Percentiles rank a stretch among this genome's conserved stretches.
phyloP scores from a whole-genome alignment of 2,888 invertebrate genomes.

The Lepidonotus clava region DNA sequence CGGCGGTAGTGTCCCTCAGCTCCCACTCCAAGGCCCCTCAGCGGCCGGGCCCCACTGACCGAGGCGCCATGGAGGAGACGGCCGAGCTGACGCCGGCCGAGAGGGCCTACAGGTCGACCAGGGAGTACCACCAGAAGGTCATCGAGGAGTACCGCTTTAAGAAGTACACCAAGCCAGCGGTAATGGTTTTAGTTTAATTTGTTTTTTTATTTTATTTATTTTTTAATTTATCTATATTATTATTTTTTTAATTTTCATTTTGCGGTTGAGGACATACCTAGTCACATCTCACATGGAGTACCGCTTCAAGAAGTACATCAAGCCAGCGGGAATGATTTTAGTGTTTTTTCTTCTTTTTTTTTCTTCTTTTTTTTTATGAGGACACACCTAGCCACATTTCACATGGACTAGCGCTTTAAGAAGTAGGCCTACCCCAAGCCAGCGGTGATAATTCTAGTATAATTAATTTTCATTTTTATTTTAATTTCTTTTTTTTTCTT shows the following conservation, averaged over 20 bases:
- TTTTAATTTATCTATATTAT: too few relatives aligned
- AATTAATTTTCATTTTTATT: too few relatives aligned
- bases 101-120: neutral
- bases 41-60: neutral
- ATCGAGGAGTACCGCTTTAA: neutral
- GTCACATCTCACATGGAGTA: too few relatives aligned
- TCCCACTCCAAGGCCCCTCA: neutral
- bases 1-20: constrained; percentile 1
- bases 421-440: neutral
- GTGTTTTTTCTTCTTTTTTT: too few relatives aligned
- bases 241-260: too few relatives aligned
- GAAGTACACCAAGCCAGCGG: neutral
- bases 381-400: too few relatives aligned
- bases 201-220: too few relatives aligned
- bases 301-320: neutral
- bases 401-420: neutral
- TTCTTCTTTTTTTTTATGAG: too few relatives aligned
- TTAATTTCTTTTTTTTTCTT: too few relatives aligned
- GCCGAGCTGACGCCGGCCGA: neutral
- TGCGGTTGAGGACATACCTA: too few relatives aligned
- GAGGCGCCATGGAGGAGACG: neutral
- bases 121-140: constrained; percentile 37
- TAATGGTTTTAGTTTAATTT: too few relatives aligned
- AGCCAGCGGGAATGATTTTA: neutral
- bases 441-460: too few relatives aligned